These are phyloP conservation scores for Montifringilla adamsi DNA, from an alignment of 2,113 vertebrate species.

Conservation along the genomic window DNA sequence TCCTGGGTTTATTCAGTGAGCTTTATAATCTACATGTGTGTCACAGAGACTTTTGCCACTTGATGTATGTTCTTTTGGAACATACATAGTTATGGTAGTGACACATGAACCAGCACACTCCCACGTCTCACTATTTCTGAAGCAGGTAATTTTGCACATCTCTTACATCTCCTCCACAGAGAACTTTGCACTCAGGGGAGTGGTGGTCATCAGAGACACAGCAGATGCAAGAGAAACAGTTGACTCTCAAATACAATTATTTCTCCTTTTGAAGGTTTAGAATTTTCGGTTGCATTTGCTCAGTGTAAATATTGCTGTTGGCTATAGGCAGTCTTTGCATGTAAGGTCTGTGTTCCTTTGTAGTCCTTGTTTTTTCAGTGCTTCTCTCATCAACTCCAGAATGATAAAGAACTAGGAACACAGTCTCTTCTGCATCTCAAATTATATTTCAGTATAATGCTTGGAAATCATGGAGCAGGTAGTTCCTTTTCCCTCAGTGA, in stretches of 20 bases:
- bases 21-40: not conserved
- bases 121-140: not conserved
- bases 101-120: not conserved
- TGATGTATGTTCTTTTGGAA: not conserved
- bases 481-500: not conserved
- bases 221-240: not conserved
- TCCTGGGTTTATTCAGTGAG: conserved; percentile 6
- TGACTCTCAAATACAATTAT: not conserved
- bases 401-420: not conserved
- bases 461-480: not conserved
- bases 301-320: not conserved
- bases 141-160: not conserved
- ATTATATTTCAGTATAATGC: not conserved
- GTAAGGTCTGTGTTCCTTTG: not conserved
- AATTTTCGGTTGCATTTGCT: not conserved
- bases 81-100: not conserved
- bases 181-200: not conserved
- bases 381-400: not conserved
- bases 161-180: not conserved
- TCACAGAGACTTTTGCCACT: not conserved
- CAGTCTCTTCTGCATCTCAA: not conserved
- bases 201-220: not conserved
- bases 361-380: not conserved
- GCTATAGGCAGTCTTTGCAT: not conserved
- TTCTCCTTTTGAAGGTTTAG: not conserved